Evolutionary conservation across 2,797 vertebrate genomes (phyloP).

Genomic region (Hafferia zeledoni): DNA sequence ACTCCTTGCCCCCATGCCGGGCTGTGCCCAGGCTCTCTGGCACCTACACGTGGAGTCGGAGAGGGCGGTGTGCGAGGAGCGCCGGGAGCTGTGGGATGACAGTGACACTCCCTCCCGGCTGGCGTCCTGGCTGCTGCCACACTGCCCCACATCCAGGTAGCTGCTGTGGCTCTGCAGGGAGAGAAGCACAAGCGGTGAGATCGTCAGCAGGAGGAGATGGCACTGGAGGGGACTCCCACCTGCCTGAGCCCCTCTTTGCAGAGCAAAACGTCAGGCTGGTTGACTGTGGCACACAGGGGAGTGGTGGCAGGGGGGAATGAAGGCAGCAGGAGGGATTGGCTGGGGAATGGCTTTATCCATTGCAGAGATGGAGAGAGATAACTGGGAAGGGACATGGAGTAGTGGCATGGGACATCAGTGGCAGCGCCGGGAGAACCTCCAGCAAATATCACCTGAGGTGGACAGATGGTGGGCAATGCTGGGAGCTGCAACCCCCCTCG

Average conservation of each 20-base stretch:
- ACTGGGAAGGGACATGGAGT: neutral
- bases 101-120: conserved; percentile 76
- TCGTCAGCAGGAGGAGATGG: rapidly evolving
- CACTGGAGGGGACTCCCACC: too few relatives aligned
- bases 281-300: neutral
- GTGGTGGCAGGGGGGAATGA: neutral
- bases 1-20: rapidly evolving
- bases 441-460: neutral
- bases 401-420: neutral
- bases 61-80: conserved; percentile 79
- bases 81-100: conserved; percentile 82
- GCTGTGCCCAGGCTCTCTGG: rapidly evolving
- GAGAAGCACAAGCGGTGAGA: neutral
- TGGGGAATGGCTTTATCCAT: neutral
- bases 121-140: conserved; percentile 16
- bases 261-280: rapidly evolving
- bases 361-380: neutral
- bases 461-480: neutral
- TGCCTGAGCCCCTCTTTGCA: rapidly evolving
- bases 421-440: neutral
- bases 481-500: neutral
- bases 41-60: conserved; percentile 81
- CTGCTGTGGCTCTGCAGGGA: conserved; percentile 81
- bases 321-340: neutral
- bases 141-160: conserved; percentile 77